Percentiles rank a stretch among this genome's conserved stretches.
Conservation (phyloP, 37 sponge, comb jelly and placozoan genomes). For the Beroe forskalii region DNA sequence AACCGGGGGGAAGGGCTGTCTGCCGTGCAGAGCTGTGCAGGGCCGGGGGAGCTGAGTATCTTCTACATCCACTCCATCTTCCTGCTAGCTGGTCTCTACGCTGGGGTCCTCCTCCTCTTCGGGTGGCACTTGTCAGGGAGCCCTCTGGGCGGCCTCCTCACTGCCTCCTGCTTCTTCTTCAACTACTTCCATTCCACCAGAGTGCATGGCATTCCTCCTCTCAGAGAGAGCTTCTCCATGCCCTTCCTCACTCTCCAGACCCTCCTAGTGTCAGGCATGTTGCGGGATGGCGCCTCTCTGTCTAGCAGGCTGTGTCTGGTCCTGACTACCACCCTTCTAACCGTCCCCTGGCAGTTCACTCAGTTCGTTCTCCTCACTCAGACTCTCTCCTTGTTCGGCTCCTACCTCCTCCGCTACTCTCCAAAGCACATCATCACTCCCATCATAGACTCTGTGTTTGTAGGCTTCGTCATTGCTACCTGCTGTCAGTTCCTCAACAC, state of each 20-base stretch:
- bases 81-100: constrained; percentile 75
- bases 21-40: constrained; percentile 72
- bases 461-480: neutral
- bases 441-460: constrained; percentile 44
- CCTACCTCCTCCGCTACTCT: constrained; percentile 65
- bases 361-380: constrained; percentile 91
- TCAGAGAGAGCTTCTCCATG: constrained; percentile 94
- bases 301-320: neutral
- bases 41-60: constrained; percentile 76
- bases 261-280: constrained; percentile 67
- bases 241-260: constrained; percentile 85
- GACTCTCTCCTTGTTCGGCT: constrained; percentile 66
- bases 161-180: constrained; percentile 71
- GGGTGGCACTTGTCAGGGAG: constrained; percentile 70
- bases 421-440: constrained; percentile 39
- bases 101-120: constrained; percentile 71
- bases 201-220: constrained; percentile 95
- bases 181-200: constrained; percentile 83
- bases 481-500: constrained; percentile 5
- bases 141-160: constrained; percentile 71
- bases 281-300: constrained; percentile 65
- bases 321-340: neutral
- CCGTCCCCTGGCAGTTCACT: constrained; percentile 70
- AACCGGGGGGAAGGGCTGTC: constrained; percentile 75
- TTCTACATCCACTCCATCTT: constrained; percentile 90